These are phyloP conservation scores for Oncopodura yosiiana DNA, from an alignment of 1,140 invertebrate genomes.

Conservation along the genomic window DNA sequence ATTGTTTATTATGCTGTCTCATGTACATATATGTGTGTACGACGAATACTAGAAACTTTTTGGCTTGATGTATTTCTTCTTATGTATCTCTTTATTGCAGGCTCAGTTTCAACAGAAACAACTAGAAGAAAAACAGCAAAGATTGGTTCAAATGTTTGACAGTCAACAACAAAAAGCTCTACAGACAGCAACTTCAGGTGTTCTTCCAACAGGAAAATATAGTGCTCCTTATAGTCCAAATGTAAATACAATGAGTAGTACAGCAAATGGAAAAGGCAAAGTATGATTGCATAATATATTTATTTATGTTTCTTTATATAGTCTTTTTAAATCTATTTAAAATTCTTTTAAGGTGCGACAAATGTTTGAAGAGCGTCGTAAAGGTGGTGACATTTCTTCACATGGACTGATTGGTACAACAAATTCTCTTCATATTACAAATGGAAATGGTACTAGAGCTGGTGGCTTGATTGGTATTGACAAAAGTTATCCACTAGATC, in stretches of 20 bases:
- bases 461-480: slow-evolving; percentile 60
- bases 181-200: slow-evolving; percentile 46
- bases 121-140: slow-evolving; percentile 59
- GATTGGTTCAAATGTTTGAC: slow-evolving; percentile 58
- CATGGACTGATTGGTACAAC: neutral
- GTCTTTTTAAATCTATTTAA: neutral
- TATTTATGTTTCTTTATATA: neutral
- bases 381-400: slow-evolving; percentile 3
- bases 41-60: too few relatives aligned
- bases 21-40: too few relatives aligned
- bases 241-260: neutral
- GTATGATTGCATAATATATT: too few relatives aligned
- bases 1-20: too few relatives aligned
- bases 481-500: slow-evolving; percentile 67
- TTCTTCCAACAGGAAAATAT: slow-evolving; percentile 12
- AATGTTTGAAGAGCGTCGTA: slow-evolving; percentile 66
- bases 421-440: slow-evolving; percentile 11
- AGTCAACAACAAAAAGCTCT: slow-evolving; percentile 57
- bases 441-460: slow-evolving; percentile 36
- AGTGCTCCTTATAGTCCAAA: neutral
- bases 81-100: too few relatives aligned
- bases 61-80: too few relatives aligned
- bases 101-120: slow-evolving; percentile 63
- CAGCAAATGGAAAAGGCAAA: neutral
- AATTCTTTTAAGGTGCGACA: slow-evolving; percentile 50